phyloP scores from a whole-genome alignment of 1,140 invertebrate genomes.

The Saccostrea glomerata region DNA sequence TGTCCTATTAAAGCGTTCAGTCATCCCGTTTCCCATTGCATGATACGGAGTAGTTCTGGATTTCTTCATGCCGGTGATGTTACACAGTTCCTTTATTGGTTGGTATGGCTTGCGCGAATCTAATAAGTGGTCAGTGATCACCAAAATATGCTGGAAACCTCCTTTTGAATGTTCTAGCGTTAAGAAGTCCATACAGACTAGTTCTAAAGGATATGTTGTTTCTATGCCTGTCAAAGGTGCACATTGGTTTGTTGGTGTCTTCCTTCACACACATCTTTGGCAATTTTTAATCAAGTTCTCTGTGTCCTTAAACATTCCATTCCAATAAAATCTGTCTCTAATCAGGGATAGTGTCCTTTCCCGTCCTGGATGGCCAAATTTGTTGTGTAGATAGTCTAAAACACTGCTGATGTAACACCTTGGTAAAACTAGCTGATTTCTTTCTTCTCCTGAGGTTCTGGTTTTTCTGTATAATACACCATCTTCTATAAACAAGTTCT shows the following conservation, averaged over 20 bases:
- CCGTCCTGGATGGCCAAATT: too few species aligned
- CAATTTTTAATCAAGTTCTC: conserved; percentile 44
- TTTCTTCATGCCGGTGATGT: too few species aligned
- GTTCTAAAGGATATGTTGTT: conserved; percentile 44
- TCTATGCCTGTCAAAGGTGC: conserved; percentile 41
- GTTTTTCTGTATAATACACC: background rate
- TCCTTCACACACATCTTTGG: conserved; percentile 44
- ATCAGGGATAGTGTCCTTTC: too few species aligned
- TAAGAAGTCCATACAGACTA: conserved; percentile 50
- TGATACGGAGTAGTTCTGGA: too few species aligned
- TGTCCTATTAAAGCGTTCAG: conserved; percentile 49
- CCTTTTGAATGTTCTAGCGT: conserved; percentile 41
- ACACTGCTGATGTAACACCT: background rate
- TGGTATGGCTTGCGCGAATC: conserved; percentile 32
- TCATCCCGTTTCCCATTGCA: conserved; percentile 29
- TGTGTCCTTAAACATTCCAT: conserved; percentile 24
- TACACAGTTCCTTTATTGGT: background rate
- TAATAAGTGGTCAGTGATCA: conserved; percentile 47
- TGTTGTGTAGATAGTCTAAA: background rate
- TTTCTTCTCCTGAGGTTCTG: background rate
- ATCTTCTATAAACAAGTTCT: background rate
- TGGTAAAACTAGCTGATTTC: background rate
- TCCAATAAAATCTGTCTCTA: too few species aligned
- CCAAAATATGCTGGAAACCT: conserved; percentile 42
- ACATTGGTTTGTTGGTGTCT: conserved; percentile 35